Evolutionary conservation across 2,888 invertebrate species (phyloP).

Genomic region (Melolontha melolontha): DNA sequence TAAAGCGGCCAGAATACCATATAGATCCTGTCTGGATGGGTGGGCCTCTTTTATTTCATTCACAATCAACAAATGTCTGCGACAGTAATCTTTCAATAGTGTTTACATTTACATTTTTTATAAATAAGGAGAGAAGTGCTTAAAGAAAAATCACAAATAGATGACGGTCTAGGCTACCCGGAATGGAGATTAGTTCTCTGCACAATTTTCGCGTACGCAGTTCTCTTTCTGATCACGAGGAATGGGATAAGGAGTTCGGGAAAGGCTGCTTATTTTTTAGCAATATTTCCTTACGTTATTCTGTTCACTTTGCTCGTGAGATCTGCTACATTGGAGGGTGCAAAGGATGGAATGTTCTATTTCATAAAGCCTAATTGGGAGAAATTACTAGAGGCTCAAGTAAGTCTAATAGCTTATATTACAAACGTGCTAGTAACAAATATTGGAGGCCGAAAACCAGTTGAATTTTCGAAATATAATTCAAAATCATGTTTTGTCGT

Average conservation of each 20-base stretch:
- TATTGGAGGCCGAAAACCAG: too few species aligned
- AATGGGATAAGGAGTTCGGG: constrained; percentile 84
- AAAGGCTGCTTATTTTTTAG: constrained; percentile 88
- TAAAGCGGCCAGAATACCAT: too few species aligned
- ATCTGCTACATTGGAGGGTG: constrained; percentile 76
- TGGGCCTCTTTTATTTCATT: too few species aligned
- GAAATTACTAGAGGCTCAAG: constrained; percentile 76
- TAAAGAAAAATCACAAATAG: constrained; percentile 65
- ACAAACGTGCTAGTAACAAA: background rate
- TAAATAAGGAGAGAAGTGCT: constrained; percentile 69
- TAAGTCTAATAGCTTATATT: constrained; percentile 2
- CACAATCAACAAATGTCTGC: too few species aligned
- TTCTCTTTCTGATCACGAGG: constrained; percentile 77
- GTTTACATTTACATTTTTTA: constrained; percentile 52
- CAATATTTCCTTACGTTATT: constrained; percentile 85
- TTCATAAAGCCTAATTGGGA: constrained; percentile 85
- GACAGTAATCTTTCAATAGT: too few species aligned
- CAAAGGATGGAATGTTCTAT: constrained; percentile 80
- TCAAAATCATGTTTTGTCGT: too few species aligned
- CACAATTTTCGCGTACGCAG: constrained; percentile 75
- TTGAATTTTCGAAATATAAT: too few species aligned
- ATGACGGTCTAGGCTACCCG: constrained; percentile 68
- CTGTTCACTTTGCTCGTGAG: constrained; percentile 79
- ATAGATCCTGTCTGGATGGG: too few species aligned
- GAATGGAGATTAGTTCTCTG: constrained; percentile 78